Base-by-base conservation (phyloP, 2,113 vertebrate species). In the Dasyprocta punctata region DNA sequence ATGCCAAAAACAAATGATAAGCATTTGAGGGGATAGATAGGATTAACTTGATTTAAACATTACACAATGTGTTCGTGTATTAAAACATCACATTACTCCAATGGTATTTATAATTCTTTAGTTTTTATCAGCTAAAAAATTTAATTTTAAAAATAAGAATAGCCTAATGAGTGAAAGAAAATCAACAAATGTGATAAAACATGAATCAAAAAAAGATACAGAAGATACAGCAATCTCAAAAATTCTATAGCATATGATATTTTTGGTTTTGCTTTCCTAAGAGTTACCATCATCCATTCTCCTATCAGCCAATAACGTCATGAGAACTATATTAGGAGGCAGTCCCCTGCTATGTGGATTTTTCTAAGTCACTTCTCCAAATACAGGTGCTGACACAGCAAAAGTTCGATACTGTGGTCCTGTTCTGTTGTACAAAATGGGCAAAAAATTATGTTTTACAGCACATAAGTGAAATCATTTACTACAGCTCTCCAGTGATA, bases 301-400 rank as follows among this genome's bases (percentile, higher is more conserved):
- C 36, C 22, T 61, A 54, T 3, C 0, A 65, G 3, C 17, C 52
- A 69, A 22, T 3, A 28, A n/a, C 0, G 3, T 2, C 24, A 20
- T 4, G 38, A 10, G 36, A 75, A 36, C 13, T 61, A 4, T 58
- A 9, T 75, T 36, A 78, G 49, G 87, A 52, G 47, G 49, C 33
- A 30, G 22, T 26, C 61, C 1, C 26, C 44, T 82, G 3, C 81
- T 83, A 22, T 30, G 7, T 69, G 13, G 5, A 19, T 6, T 67
- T 81, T 85, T 75, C 54, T 61, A 88, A 94, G 49, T 86, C 60
- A 11, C 58, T 67, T 92, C 87, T 82, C 60, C 28, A 65, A 73
- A 89, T 65, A 19, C 0, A 65, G 67, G 8, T n/a, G 2, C 56
- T 80, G 12, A 56, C 9, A 16, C 19, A 95, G 47, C 54, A 30